Base-by-base conservation (phyloP, 2,888 invertebrate genomes). In the Erynnis tages region DNA sequence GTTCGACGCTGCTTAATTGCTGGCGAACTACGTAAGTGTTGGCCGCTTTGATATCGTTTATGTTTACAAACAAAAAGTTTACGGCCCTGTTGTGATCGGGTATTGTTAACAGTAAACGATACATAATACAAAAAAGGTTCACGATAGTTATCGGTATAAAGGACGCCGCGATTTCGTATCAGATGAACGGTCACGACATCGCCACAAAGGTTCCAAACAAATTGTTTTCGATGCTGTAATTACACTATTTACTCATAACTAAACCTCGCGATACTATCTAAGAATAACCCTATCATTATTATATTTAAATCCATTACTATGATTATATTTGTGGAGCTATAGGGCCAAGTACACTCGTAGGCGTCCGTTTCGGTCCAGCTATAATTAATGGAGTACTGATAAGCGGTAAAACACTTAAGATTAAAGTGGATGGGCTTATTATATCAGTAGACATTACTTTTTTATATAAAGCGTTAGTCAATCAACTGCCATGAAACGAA, bases 231-330 rank as follows among this genome's bases (percentile, higher is more conserved):
- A 49, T 40, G 48, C 54, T 54, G 56, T 60, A 62, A 69, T 67
- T 67, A 81, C 66, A 62, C 66, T 83, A 81, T 87, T 83, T 84
- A 85, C 77, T 77, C 67, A 73, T 67, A 76, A 82, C 80, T 72
- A 66, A 65, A 79, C 78, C 80, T 65, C 49, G 54, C 29, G 77
- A 81, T 81, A 73, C 65, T 61, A 80, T 79, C 82, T 64, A 46
- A 44, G 55, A 62, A 47, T 34, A 62, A 65, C 69, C 71, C 76
- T 71, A 69, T 72, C 68, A 82, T 85, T 85, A 84, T 79, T 77
- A 78, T 76, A 83, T 85, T 86, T 80, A 84, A 85, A 82, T 85
- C 87, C 85, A 88, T 88, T 86, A 86, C 79, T 74, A 67, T 82
- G 80, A 86, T 86, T 83, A 82, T 78, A 73, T 77, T 79, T 77